Conservation (phyloP, 2,888 invertebrate genomes). For the Trichopoda pennipes region DNA sequence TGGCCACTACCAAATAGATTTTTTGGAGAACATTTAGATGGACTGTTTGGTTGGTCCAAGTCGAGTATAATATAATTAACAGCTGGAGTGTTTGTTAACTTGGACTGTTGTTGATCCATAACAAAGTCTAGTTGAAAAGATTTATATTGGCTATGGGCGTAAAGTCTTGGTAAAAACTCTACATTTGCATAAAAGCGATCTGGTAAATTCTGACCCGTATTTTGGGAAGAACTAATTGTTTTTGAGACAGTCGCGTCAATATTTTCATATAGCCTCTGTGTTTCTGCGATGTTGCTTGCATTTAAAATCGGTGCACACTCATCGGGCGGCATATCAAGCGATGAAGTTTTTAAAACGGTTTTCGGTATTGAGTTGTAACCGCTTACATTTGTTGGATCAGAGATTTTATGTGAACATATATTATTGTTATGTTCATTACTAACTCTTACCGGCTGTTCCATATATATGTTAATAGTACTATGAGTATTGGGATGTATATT, state of each 20-base stretch:
- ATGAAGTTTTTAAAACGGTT: slow-evolving; percentile 72
- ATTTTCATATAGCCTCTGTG: slow-evolving; percentile 77
- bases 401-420: slow-evolving; percentile 22
- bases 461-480: slow-evolving; percentile 76
- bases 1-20: slow-evolving; percentile 71
- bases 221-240: slow-evolving; percentile 22
- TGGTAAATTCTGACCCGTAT: slow-evolving; percentile 42
- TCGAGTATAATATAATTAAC: slow-evolving; percentile 81
- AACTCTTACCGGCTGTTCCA: slow-evolving; percentile 70
- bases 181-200: slow-evolving; percentile 79
- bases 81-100: slow-evolving; percentile 72
- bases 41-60: slow-evolving; percentile 78
- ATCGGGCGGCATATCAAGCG: slow-evolving; percentile 78
- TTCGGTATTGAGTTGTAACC: slow-evolving; percentile 49
- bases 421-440: slow-evolving; percentile 73
- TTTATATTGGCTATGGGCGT: slow-evolving; percentile 23
- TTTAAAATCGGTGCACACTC: slow-evolving; percentile 77
- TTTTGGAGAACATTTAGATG: slow-evolving; percentile 72
- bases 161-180: slow-evolving; percentile 20
- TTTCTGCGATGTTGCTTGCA: slow-evolving; percentile 63
- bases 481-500: slow-evolving; percentile 73
- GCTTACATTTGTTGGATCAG: slow-evolving; percentile 29
- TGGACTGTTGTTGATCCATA: slow-evolving; percentile 18
- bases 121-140: slow-evolving; percentile 23
- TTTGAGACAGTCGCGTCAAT: slow-evolving; percentile 69